Conservation (phyloP, 2,113 vertebrate species). For the Gymnorhina tibicen region DNA sequence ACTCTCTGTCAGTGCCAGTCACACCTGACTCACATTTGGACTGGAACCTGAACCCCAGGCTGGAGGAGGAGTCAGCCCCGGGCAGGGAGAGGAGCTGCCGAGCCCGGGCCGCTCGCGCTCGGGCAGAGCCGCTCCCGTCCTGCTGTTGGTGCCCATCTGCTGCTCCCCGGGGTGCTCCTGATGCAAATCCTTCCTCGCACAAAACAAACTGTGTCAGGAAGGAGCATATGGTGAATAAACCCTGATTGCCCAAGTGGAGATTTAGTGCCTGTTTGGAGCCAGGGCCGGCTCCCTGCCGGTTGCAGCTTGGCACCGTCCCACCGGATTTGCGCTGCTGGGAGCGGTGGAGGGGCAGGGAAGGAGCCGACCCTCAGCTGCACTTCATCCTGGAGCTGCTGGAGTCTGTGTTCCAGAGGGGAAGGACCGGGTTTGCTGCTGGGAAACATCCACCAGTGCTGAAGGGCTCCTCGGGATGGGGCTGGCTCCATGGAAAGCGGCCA, state of each 20-base stretch:
- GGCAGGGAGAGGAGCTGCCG: neutral
- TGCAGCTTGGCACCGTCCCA: neutral
- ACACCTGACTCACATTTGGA: neutral
- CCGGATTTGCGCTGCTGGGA: neutral
- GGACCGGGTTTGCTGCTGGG: rapidly evolving
- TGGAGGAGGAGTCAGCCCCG: neutral
- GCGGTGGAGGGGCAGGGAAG: neutral
- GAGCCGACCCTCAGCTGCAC: rapidly evolving
- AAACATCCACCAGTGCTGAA: rapidly evolving
- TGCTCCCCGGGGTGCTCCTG: neutral
- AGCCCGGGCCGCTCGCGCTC: neutral
- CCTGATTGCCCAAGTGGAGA: neutral
- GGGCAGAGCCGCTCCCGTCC: neutral
- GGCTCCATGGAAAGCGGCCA: rapidly evolving
- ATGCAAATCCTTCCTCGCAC: neutral
- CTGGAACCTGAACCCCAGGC: neutral
- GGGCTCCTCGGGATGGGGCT: neutral
- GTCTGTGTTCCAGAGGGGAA: neutral
- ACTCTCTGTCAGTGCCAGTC: neutral
- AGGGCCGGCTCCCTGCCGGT: neutral
- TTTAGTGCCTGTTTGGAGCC: neutral
- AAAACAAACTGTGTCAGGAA: neutral
- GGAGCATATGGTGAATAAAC: neutral
- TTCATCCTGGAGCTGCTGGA: neutral
- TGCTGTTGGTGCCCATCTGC: neutral